phyloP scores from a whole-genome alignment of 2,888 invertebrate species.

The Spodoptera picta region DNA sequence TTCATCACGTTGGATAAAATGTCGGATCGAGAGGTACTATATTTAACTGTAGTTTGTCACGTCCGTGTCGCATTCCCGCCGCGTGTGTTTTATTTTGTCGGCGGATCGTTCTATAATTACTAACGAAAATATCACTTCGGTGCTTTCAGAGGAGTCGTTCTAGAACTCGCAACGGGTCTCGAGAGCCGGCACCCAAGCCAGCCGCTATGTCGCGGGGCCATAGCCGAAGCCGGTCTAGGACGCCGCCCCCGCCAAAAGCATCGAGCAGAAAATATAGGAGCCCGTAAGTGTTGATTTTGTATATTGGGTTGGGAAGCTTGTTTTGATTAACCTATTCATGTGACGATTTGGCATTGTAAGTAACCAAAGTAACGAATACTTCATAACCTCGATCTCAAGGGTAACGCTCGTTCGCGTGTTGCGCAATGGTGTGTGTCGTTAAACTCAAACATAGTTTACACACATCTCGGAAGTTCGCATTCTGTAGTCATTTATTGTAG shows the following conservation, averaged over 20 bases:
- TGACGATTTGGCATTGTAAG: conserved; percentile 19
- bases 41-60: conserved; percentile 68
- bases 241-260: conserved; percentile 86
- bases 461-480: conserved; percentile 38
- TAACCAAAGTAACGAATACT: conserved; percentile 44
- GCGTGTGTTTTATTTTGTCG: conserved; percentile 79
- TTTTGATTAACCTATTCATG: conserved; percentile 11
- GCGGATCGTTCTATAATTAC: conserved; percentile 62
- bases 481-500: conserved; percentile 38
- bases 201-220: conserved; percentile 82
- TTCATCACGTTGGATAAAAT: conserved; percentile 70
- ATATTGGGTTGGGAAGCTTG: conserved; percentile 26
- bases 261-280: conserved; percentile 84
- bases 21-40: conserved; percentile 87
- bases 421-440: conserved; percentile 70
- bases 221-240: conserved; percentile 86
- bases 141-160: conserved; percentile 86
- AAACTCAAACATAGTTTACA: conserved; percentile 54
- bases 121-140: conserved; percentile 60
- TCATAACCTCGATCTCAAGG: conserved; percentile 83
- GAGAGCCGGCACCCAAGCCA: conserved; percentile 81
- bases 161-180: conserved; percentile 85
- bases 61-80: conserved; percentile 64
- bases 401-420: conserved; percentile 63
- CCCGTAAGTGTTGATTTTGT: conserved; percentile 74